Conservation (phyloP, 2,797 vertebrate species). For the Onychomys arenicola region DNA sequence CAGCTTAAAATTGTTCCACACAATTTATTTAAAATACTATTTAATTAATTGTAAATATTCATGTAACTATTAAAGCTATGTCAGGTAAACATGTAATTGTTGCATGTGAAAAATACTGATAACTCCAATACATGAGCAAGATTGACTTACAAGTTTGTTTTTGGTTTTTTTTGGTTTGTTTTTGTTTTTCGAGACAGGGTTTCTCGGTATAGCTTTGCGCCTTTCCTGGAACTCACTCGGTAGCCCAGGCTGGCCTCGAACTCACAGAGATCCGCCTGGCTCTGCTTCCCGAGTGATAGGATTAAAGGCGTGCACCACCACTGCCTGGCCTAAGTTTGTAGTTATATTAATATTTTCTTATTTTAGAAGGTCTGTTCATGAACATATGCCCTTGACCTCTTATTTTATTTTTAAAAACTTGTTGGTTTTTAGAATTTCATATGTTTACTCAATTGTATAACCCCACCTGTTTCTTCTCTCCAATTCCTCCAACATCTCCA, state of each 20-base stretch:
- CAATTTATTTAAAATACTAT: neutral
- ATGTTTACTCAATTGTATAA: neutral
- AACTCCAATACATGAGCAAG: neutral
- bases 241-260: no score
- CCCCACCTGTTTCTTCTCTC: neutral
- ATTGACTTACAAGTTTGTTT: neutral
- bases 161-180: no score
- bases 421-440: neutral
- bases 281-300: no score
- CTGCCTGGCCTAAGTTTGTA: neutral
- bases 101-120: neutral
- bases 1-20: neutral
- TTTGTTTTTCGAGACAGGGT: no score
- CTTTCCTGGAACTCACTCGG: no score
- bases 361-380: neutral
- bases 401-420: neutral
- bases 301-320: no score
- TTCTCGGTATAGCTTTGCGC: no score
- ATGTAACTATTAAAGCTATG: neutral
- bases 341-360: neutral
- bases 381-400: neutral
- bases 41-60: neutral
- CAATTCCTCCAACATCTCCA: rapidly evolving
- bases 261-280: no score
- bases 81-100: neutral